A percentile compares a stretch with the other conserved stretches of the same genome.
phyloP scores from a whole-genome alignment of 30 jellyfish, hydroid and myxozoan genomes.

The Cassiopea xamachana region DNA sequence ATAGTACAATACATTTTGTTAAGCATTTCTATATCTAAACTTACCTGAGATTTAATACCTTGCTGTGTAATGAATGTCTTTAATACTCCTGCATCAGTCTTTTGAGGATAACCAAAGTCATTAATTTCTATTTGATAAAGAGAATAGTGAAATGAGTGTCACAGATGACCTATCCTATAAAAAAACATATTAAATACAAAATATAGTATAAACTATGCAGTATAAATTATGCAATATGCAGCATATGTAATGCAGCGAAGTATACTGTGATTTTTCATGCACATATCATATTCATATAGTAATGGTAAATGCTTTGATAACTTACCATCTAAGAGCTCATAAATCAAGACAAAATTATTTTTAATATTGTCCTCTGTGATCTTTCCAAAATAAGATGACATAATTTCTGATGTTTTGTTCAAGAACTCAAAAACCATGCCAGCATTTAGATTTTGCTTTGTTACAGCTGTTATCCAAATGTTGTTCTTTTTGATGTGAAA shows the following conservation, averaged over 20 bases:
- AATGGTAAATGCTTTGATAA: not conserved
- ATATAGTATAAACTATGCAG: no score
- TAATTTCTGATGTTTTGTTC: constrained; percentile 83
- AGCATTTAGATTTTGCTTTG: constrained; percentile 92
- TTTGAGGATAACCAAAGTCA: constrained; percentile 98
- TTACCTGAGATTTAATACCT: constrained; percentile 94
- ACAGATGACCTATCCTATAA: not conserved
- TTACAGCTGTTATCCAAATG: constrained; percentile 94
- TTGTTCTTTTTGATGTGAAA: constrained; percentile 89
- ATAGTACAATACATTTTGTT: no score
- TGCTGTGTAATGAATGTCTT: constrained; percentile 95
- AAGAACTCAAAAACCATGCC: constrained; percentile 96
- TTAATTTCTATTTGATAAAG: constrained; percentile 73
- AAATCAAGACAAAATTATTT: constrained; percentile 87
- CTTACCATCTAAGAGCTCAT: constrained; percentile 96
- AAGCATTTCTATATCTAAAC: not conserved
- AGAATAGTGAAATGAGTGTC: not conserved
- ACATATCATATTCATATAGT: not conserved
- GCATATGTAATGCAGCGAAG: no score
- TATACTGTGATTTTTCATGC: no score
- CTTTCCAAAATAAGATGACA: constrained; percentile 92
- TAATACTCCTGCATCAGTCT: constrained; percentile 90
- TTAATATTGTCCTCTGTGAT: constrained; percentile 90
- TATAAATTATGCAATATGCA: no score
- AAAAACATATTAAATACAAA: no score